Percentiles rank a stretch among this genome's conserved stretches.
These are phyloP conservation scores for Ahaetulla prasina DNA, from an alignment of 2,113 vertebrate genomes.

Conservation along the genomic window DNA sequence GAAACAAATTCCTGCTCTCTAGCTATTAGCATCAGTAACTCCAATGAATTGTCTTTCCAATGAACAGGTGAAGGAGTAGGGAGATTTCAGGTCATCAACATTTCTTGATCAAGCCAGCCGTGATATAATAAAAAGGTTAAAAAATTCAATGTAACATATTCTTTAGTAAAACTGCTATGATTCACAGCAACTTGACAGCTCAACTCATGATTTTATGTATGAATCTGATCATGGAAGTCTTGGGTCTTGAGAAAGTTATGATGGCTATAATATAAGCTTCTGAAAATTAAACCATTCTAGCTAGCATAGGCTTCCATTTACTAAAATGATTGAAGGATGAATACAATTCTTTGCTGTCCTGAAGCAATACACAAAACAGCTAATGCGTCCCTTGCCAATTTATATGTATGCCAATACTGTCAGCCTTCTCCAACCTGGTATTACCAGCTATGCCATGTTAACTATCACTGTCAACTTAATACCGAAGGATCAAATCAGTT, in stretches of 20 bases:
- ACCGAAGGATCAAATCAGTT: constrained; percentile 45
- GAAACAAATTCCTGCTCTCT: constrained; percentile 42
- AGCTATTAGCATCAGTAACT: constrained; percentile 53
- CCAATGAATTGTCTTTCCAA: constrained; percentile 26
- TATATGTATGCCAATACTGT: constrained; percentile 41
- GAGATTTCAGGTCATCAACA: constrained; percentile 43
- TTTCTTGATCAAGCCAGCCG: constrained; percentile 38
- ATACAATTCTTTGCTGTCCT: constrained; percentile 16
- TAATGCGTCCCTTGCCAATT: constrained; percentile 46
- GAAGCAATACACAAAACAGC: constrained; percentile 21
- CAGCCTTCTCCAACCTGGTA: constrained; percentile 35
- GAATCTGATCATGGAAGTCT: constrained; percentile 46
- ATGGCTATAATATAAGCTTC: constrained; percentile 53
- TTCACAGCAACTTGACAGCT: constrained; percentile 46
- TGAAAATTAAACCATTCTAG: constrained; percentile 39
- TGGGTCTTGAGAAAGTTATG: constrained; percentile 4
- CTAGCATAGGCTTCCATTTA: constrained; percentile 39
- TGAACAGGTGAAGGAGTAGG: constrained; percentile 40
- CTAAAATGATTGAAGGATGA: constrained; percentile 33
- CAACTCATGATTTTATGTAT: constrained; percentile 28
- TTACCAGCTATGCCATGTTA: constrained; percentile 55
- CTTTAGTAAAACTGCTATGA: constrained; percentile 47
- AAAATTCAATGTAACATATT: constrained; percentile 38
- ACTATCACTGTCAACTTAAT: constrained; percentile 46
- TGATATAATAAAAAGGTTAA: constrained; percentile 28